Evolutionary conservation across 2,113 vertebrate species (phyloP).

Genomic region (Ramphastos sulfuratus): DNA sequence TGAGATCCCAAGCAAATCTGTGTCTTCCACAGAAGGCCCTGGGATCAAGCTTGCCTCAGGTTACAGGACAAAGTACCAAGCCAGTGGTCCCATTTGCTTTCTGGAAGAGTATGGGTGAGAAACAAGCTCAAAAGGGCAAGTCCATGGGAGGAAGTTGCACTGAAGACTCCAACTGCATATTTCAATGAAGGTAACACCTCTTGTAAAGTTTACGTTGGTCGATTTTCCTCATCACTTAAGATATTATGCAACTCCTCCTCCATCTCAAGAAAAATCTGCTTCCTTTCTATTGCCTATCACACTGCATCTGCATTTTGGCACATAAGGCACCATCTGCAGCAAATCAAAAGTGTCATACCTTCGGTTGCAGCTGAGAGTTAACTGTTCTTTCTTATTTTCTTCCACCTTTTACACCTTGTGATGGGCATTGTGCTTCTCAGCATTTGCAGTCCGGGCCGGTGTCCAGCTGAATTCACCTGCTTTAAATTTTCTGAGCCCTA

Average conservation of each 20-base stretch:
- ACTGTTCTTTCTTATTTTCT: conserved; percentile 58
- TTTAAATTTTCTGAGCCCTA: conserved; percentile 59
- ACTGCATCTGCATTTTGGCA: conserved; percentile 29
- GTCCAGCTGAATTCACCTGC: conserved; percentile 57
- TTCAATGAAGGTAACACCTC: background rate
- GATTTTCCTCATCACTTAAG: background rate
- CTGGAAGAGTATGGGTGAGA: background rate
- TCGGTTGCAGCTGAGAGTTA: conserved; percentile 59
- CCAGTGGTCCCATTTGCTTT: background rate
- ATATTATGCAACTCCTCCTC: background rate
- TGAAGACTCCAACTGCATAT: background rate
- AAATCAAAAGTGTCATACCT: conserved; percentile 25
- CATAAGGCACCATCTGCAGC: conserved; percentile 31
- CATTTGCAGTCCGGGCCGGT: conserved; percentile 8
- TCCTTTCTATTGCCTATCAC: conserved; percentile 13
- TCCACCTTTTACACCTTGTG: conserved; percentile 60
- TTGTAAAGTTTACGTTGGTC: background rate
- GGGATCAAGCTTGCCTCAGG: background rate
- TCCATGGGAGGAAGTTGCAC: background rate
- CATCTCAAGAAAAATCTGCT: background rate
- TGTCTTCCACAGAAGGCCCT: background rate
- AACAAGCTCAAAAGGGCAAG: background rate
- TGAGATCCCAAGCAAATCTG: background rate
- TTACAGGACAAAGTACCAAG: background rate
- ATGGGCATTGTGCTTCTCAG: background rate